These are phyloP conservation scores for Arrhamphus sclerolepis DNA, from an alignment of 2,797 vertebrate species.

Conservation along the genomic window DNA sequence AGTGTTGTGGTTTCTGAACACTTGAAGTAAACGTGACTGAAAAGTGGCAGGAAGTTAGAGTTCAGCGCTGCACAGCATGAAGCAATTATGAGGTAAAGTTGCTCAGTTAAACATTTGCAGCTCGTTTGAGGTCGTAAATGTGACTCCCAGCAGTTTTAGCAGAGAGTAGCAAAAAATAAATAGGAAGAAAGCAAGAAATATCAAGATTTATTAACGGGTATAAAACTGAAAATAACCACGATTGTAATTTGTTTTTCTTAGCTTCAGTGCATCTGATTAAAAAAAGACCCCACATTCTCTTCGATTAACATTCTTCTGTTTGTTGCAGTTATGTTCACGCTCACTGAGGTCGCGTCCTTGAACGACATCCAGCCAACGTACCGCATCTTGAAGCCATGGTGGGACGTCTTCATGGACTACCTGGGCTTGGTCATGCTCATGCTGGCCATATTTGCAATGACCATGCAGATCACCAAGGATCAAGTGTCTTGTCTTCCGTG, in stretches of 20 bases:
- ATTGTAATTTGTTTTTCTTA: too few species aligned
- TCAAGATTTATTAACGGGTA: too few species aligned
- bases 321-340: constrained; percentile 96
- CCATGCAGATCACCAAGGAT: constrained; percentile 99
- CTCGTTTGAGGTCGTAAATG: background rate
- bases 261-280: too few species aligned
- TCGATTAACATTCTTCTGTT: constrained; percentile 61
- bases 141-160: too few species aligned
- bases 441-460: constrained; percentile 98
- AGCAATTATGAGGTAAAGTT: constrained; percentile 1
- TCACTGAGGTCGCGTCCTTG: constrained; percentile 97
- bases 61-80: constrained; percentile 1
- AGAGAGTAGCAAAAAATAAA: too few species aligned
- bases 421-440: constrained; percentile 97
- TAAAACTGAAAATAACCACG: too few species aligned
- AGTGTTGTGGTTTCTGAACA: constrained; percentile 2
- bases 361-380: constrained; percentile 99
- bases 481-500: constrained; percentile 96
- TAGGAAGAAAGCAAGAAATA: too few species aligned
- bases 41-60: constrained; percentile 21
- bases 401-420: constrained; percentile 99
- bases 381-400: constrained; percentile 99
- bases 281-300: too few species aligned
- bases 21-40: constrained; percentile 14
- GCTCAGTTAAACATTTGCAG: constrained; percentile 28